Evolutionary conservation across 1,140 invertebrate genomes (phyloP), one percentile per base, ranked within the genome.

Genomic region (Dreissena polymorpha): DNA sequence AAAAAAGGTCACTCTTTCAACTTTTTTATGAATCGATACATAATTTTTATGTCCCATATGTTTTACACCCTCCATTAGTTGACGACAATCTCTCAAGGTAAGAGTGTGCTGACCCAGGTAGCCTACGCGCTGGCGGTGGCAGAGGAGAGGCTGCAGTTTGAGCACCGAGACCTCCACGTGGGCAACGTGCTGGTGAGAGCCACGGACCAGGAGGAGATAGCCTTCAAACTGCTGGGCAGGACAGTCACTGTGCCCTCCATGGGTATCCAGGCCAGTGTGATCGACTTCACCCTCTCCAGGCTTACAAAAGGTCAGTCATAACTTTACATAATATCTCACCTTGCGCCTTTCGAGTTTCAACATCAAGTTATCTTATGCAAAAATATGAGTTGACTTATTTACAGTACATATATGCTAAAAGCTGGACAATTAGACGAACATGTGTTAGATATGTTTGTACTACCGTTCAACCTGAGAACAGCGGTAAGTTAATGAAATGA

Each of bases 91-190:
- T 53, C 50, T 49, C 85, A 92, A 77, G 89, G 85, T 0, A 86
- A 86, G 71, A 92, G 90, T 81, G 83, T 91, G 0, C 82, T 94
- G 0, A 69, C 83, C 23, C 94, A 94, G 85, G 88, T 93, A 10
- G 87, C 85, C 0, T 90, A 88, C 71, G 87, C 91, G 3, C 93
- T 99, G 78, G 97, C 97, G 0, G 95, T 97, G 50, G 97, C 96
- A 0, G 98, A 99, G 93, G 93, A 94, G 84, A 94, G 94, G 8
- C 93, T 96, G 55, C 94, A 97, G 92, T 99, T 99, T 93, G 98
- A 99, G 91, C 98, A 99, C 90, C 94, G 98, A 81, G 98, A 99
- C 92, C 93, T 99, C 64, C 98, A 99, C 92, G 93, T 96, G 95
- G 97, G 97, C 27, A 99, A 99, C 93, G 94, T 99, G 78, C 93